phyloP scores from a whole-genome alignment of 2,113 vertebrate species.

The Tachysurus fulvidraco region DNA sequence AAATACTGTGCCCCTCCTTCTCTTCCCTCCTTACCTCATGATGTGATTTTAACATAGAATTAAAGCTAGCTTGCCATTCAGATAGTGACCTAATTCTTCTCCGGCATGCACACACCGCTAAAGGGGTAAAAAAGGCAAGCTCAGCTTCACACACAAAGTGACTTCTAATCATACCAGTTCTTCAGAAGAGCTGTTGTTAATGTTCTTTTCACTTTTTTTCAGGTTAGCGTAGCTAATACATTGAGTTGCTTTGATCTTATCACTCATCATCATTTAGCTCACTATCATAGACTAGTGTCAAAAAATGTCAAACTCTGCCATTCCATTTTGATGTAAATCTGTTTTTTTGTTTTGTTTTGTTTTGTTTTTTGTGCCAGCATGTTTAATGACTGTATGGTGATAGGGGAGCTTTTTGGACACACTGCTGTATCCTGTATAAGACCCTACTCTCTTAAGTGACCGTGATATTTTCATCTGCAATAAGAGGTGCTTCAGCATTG shows the following conservation, averaged over 20 bases:
- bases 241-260: background rate
- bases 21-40: conserved; percentile 42
- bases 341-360: no score
- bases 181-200: conserved; percentile 37
- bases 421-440: background rate
- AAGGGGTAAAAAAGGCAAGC: conserved; percentile 45
- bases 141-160: conserved; percentile 51
- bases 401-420: conserved; percentile 43
- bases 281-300: background rate
- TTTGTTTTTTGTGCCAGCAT: conserved; percentile 57
- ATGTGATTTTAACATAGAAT: conserved; percentile 65
- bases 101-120: conserved; percentile 55
- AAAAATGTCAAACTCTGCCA: background rate
- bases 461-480: conserved; percentile 61
- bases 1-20: conserved; percentile 60
- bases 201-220: conserved; percentile 17
- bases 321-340: conserved; percentile 26
- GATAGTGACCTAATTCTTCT: conserved; percentile 75
- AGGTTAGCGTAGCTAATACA: conserved; percentile 15
- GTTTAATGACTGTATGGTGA: conserved; percentile 65
- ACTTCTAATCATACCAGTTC: conserved; percentile 38
- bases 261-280: background rate
- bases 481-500: background rate
- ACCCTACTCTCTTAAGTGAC: conserved; percentile 46
- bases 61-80: conserved; percentile 68